Base-by-base conservation (phyloP, 2,888 invertebrate genomes). In the Cactoblastis cactorum region DNA sequence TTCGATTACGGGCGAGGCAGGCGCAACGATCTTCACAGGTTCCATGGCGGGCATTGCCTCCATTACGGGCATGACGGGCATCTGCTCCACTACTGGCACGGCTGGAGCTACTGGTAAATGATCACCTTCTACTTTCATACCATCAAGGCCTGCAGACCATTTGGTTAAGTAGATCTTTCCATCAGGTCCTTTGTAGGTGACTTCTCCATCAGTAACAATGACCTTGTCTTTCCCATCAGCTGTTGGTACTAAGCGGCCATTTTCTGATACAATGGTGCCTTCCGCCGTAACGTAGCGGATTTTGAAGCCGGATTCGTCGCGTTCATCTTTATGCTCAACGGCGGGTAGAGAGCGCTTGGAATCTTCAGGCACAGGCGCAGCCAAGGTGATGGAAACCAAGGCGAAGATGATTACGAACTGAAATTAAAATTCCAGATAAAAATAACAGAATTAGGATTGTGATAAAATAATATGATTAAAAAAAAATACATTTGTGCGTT, bases 271-370 rank as follows among this genome's bases (percentile, higher is more conserved):
- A 1, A 76, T 55, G 28, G 72, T 80, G 28, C 77, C 77, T 52
- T 82, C 77, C 6, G 77, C 80, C 0, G 80, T 80, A 49, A 77
- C 69, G 68, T 80, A 80, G n/a, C 72, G 67, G 1, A 80, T 63
- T 2, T 68, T 64, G 56, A 75, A 80, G 3, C 81, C 80, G 24
- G 62, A 65, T 51, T 75, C 71, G 48, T 74, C 74, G 37, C 72
- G 77, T n/a, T 71, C 53, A 51, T 77, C 77, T 39, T 74, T 68
- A 50, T 74, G 77, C 4, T 67, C 62, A 0, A 77, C 54, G 0
- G 72, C 80, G 15, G 71, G 78, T 14, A 68, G 61, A 1, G 53
- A 56, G 28, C 74, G 67, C 11, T 57, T 62, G 0, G 61, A 62
- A 11, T 43, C 43, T 14, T 43, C 43, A 11, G 37, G 37, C 15